These are phyloP conservation scores for Ditula angustiorana DNA, from an alignment of 2,888 invertebrate genomes.

Conservation along the genomic window DNA sequence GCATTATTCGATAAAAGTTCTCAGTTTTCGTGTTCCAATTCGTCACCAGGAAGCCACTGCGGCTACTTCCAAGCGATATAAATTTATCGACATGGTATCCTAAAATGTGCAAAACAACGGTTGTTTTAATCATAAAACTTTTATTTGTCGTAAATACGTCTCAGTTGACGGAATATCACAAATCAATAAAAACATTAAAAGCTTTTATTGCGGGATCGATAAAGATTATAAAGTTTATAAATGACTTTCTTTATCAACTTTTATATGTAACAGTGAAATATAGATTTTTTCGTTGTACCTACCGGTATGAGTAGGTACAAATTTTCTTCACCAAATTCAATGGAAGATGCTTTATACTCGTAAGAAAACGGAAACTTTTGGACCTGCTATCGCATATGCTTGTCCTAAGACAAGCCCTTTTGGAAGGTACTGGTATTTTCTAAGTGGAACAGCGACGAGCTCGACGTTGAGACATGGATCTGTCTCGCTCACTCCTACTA, in stretches of 20 bases:
- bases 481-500: too few species aligned
- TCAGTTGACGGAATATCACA: conserved; percentile 1
- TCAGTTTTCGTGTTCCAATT: background rate
- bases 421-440: too few species aligned
- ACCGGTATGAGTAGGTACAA: background rate
- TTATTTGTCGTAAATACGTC: background rate
- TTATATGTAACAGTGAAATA: background rate
- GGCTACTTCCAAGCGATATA: background rate
- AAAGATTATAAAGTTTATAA: conserved; percentile 1
- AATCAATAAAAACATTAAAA: conserved; percentile 14
- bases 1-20: background rate
- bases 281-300: background rate
- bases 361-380: too few species aligned
- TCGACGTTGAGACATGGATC: too few species aligned
- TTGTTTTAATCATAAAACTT: background rate
- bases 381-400: too few species aligned
- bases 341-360: too few species aligned
- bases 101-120: conserved; percentile 3
- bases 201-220: background rate
- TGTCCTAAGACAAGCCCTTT: too few species aligned
- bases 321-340: background rate
- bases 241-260: background rate
- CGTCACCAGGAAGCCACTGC: background rate
- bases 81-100: background rate
- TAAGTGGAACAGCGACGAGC: too few species aligned